Evolutionary conservation across 2,888 invertebrate genomes (phyloP).

Genomic region (Tubiluchus corallicola): DNA sequence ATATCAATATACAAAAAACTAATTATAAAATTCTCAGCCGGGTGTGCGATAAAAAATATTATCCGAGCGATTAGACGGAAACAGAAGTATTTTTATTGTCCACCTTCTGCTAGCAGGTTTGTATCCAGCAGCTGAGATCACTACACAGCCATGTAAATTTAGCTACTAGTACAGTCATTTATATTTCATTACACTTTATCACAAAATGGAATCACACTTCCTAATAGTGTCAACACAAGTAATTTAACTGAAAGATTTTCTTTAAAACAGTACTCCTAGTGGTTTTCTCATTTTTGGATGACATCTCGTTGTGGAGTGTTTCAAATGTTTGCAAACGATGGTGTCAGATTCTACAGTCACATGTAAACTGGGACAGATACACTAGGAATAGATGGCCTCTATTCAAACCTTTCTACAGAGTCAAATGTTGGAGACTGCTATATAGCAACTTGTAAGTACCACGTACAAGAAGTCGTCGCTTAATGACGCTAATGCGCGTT

Average conservation of each 20-base stretch:
- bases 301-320: constrained; percentile 71
- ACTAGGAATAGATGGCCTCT: constrained; percentile 65
- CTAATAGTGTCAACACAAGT: no score
- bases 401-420: constrained; percentile 48
- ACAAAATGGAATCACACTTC: no score
- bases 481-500: no score
- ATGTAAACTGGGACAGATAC: constrained; percentile 59
- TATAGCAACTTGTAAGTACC: constrained; percentile 38
- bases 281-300: constrained; percentile 74
- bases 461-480: no score
- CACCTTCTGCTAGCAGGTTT: constrained; percentile 25
- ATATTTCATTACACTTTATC: no score
- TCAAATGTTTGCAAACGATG: constrained; percentile 69
- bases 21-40: no score
- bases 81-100: constrained; percentile 7
- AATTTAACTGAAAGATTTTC: no score
- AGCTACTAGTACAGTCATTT: no score
- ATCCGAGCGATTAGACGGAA: no score
- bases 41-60: no score
- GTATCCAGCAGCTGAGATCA: no score
- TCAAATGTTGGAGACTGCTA: constrained; percentile 59
- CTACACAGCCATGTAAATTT: no score
- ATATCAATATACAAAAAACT: constrained; percentile 4
- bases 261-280: constrained; percentile 66
- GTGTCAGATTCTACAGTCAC: constrained; percentile 44